A percentile compares a stretch with the other conserved stretches of the same genome.
These are phyloP conservation scores for Sebastes schlegelii DNA, from an alignment of 2,113 vertebrate genomes.

Conservation along the genomic window DNA sequence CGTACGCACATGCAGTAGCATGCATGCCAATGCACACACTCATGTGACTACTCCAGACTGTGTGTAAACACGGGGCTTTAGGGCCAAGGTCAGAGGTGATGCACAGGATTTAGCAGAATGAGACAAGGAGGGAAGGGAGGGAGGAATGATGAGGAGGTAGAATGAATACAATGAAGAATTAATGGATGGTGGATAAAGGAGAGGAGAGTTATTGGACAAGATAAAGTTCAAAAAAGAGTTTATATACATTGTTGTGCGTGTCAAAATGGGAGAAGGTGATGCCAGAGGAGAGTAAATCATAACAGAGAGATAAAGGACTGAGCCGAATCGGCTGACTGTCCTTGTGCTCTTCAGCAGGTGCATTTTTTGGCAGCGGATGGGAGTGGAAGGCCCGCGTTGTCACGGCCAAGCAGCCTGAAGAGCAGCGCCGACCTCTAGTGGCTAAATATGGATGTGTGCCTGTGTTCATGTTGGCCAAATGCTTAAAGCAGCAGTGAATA, in stretches of 20 bases:
- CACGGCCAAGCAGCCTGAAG: not conserved
- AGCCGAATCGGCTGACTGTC: conserved; percentile 56
- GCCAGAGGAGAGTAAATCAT: conserved; percentile 50
- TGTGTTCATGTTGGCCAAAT: not conserved
- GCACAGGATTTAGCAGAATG: conserved; percentile 15
- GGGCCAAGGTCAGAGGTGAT: conserved; percentile 73
- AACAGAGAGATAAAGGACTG: conserved; percentile 56
- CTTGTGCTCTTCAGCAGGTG: conserved; percentile 76
- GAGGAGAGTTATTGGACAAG: conserved; percentile 8
- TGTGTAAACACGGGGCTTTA: conserved; percentile 41
- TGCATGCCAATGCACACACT: conserved; percentile 35
- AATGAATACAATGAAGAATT: conserved; percentile 40
- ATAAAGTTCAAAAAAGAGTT: conserved; percentile 8
- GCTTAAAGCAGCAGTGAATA: too few species aligned
- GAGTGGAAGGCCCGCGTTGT: not conserved
- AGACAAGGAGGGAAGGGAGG: conserved; percentile 4
- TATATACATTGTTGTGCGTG: conserved; percentile 32
- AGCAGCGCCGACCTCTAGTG: conserved; percentile 71
- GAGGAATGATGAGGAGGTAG: conserved; percentile 30
- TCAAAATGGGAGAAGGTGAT: conserved; percentile 24
- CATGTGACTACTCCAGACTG: conserved; percentile 54
- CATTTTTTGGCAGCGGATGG: conserved; percentile 51
- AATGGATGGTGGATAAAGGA: not conserved
- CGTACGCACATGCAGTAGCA: conserved; percentile 28
- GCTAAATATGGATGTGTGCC: conserved; percentile 3